phyloP scores from a whole-genome alignment of 2,888 invertebrate species.

The Horisme vitalbata region DNA sequence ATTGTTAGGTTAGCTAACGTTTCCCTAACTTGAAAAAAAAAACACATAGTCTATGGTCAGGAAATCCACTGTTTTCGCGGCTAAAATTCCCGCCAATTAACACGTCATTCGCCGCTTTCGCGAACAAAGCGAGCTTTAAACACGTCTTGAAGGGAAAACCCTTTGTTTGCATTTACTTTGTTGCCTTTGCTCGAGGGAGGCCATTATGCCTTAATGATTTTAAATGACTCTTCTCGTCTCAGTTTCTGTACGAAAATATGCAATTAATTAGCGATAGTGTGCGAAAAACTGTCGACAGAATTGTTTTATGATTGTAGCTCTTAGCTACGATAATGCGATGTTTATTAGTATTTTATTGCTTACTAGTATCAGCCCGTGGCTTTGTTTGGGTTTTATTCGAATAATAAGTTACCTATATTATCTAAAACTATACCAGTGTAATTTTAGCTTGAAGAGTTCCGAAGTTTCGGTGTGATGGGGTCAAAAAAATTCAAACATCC shows the following conservation, averaged over 20 bases:
- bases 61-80: slow-evolving; percentile 46
- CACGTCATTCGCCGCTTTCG: slow-evolving; percentile 53
- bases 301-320: slow-evolving; percentile 39
- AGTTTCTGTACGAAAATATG: slow-evolving; percentile 51
- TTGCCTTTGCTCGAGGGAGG: slow-evolving; percentile 29
- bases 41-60: slow-evolving; percentile 44
- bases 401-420: no score
- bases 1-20: not conserved
- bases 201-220: slow-evolving; percentile 63
- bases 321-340: slow-evolving; percentile 32
- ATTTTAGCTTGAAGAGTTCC: no score
- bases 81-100: slow-evolving; percentile 67
- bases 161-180: slow-evolving; percentile 62
- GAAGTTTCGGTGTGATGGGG: no score
- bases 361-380: no score
- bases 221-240: slow-evolving; percentile 24
- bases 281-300: slow-evolving; percentile 49
- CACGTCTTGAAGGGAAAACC: slow-evolving; percentile 53
- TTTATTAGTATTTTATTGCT: slow-evolving; percentile 35
- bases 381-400: no score
- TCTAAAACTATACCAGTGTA: no score
- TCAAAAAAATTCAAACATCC: no score
- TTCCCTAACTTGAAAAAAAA: not conserved
- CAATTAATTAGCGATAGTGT: slow-evolving; percentile 66
- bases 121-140: slow-evolving; percentile 67